Evolutionary conservation across 2,113 vertebrate species (phyloP).

Genomic region (Serinus canaria): DNA sequence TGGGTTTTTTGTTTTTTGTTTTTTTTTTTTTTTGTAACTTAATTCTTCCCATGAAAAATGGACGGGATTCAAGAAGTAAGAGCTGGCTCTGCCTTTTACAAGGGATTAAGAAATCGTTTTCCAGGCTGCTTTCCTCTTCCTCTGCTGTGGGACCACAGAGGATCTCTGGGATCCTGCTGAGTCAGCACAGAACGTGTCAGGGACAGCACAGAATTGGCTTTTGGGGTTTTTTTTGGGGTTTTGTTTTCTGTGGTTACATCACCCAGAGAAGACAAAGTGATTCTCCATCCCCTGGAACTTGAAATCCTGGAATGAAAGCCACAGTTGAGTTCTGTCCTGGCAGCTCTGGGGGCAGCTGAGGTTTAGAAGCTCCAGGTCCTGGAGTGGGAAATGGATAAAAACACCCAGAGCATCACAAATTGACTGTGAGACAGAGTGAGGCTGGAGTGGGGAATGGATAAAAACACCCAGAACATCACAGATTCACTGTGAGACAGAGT

Average conservation of each 20-base stretch:
- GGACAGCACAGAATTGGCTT: not conserved
- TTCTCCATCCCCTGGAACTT: not conserved
- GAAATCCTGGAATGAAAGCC: not conserved
- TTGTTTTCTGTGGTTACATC: not conserved
- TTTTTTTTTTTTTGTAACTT: not conserved
- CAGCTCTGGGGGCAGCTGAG: not conserved
- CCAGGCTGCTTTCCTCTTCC: slow-evolving; percentile 28
- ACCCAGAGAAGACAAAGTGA: not conserved
- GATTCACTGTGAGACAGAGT: too few species aligned
- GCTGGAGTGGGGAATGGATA: too few species aligned
- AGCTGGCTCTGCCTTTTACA: slow-evolving; percentile 51
- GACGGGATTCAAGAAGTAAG: not conserved
- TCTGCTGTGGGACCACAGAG: not conserved
- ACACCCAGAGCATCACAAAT: too few species aligned
- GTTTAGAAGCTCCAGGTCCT: not conserved
- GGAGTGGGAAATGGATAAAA: too few species aligned
- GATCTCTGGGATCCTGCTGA: not conserved
- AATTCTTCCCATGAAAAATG: not conserved
- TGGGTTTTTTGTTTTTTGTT: not conserved
- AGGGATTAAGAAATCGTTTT: slow-evolving; percentile 36
- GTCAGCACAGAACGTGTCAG: not conserved
- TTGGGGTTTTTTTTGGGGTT: not conserved
- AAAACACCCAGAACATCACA: too few species aligned
- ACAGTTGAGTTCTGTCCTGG: not conserved
- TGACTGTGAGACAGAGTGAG: too few species aligned